phyloP scores from a whole-genome alignment of 2,888 invertebrate species.

The Aspidiotus destructor region DNA sequence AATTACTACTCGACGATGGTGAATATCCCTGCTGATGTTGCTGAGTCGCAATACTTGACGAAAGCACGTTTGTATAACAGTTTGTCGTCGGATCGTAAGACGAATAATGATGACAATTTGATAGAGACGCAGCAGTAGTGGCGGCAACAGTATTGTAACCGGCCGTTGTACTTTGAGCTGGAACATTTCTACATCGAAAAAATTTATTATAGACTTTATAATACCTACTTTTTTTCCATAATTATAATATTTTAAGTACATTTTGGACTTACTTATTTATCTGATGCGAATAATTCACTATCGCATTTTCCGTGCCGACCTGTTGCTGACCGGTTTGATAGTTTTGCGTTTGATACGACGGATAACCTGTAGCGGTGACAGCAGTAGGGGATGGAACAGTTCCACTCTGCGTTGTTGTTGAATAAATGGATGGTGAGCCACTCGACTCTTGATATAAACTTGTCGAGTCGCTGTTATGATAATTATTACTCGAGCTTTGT shows the following conservation, averaged over 20 bases:
- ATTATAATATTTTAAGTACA: too few species aligned
- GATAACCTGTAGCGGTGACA: not conserved
- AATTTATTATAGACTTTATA: too few species aligned
- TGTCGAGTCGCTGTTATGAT: conserved; percentile 7
- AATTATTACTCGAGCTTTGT: not conserved
- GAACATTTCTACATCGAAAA: not conserved
- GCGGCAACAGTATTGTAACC: not conserved
- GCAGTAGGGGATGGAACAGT: not conserved
- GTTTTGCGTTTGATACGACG: conserved; percentile 10
- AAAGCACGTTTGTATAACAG: not conserved
- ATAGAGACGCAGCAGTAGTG: too few species aligned
- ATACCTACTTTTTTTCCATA: too few species aligned
- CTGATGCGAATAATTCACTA: conserved; percentile 24
- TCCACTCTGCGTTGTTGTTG: conserved; percentile 6
- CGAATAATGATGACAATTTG: not conserved
- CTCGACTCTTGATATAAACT: conserved; percentile 2
- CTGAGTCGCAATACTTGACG: conserved; percentile 3
- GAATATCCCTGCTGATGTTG: not conserved
- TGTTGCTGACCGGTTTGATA: conserved; percentile 8
- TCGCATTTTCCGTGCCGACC: conserved; percentile 5
- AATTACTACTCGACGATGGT: conserved; percentile 20
- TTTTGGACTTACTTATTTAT: conserved; percentile 16
- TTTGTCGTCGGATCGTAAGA: not conserved
- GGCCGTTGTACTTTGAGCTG: conserved; percentile 9
- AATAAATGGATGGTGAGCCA: not conserved